These are phyloP conservation scores for Lacerta bilineata DNA, from an alignment of 2,797 vertebrate species.

Conservation along the genomic window DNA sequence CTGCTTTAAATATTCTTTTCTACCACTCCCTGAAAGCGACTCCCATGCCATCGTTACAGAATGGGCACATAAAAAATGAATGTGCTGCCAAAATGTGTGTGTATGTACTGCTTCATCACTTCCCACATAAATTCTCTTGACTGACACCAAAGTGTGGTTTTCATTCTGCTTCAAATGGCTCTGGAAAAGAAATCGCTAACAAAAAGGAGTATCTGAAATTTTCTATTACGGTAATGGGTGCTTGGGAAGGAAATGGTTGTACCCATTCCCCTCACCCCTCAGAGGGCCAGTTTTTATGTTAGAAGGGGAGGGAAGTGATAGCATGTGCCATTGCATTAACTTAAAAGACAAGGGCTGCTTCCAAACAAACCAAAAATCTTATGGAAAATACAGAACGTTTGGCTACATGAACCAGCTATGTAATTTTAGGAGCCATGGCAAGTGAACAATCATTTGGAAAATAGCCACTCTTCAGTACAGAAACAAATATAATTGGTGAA, in stretches of 20 bases:
- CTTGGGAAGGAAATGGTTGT: not conserved
- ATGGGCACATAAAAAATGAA: not conserved
- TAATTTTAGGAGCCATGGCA: not conserved
- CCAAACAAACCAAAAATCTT: not conserved
- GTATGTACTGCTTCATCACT: not conserved
- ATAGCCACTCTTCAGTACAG: not conserved
- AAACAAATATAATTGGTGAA: not conserved
- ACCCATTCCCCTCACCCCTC: too few relatives aligned
- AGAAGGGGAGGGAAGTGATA: not conserved
- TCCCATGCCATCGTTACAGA: not conserved
- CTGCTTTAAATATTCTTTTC: not conserved
- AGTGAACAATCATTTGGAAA: not conserved
- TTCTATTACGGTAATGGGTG: not conserved
- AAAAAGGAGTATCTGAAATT: too few relatives aligned
- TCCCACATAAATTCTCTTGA: constrained; percentile 1
- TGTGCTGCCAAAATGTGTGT: not conserved
- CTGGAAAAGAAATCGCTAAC: not conserved
- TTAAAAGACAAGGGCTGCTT: not conserved
- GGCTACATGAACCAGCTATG: not conserved
- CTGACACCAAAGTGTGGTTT: not conserved
- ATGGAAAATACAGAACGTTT: not conserved
- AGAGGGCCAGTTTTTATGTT: not conserved
- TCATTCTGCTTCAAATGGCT: not conserved
- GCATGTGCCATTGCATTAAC: not conserved
- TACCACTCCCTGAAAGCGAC: not conserved